A percentile compares a stretch with the other conserved stretches of the same genome.
Evolutionary conservation across 2,888 invertebrate genomes (phyloP).

Genomic region (Ischnus inquisitorius): DNA sequence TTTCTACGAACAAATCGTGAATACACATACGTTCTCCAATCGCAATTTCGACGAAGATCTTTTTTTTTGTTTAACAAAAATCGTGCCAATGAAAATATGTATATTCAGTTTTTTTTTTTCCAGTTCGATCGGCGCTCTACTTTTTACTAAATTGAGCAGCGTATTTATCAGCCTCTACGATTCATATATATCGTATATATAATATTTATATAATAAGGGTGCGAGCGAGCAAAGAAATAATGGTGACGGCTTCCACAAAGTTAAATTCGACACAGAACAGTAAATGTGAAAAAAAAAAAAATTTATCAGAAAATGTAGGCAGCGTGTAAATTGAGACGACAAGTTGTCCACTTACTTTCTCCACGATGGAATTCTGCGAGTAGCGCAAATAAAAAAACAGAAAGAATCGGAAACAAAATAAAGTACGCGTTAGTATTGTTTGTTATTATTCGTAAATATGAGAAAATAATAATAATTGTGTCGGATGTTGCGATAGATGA

Average conservation of each 20-base stretch:
- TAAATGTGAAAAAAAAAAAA: constrained; percentile 41
- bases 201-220: constrained; percentile 46
- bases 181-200: constrained; percentile 37
- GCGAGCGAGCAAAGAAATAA: constrained; percentile 69
- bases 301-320: constrained; percentile 65
- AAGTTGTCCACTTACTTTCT: constrained; percentile 93
- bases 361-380: constrained; percentile 96
- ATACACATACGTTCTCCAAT: constrained; percentile 26
- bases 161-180: constrained; percentile 69
- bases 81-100: constrained; percentile 35
- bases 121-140: constrained; percentile 6
- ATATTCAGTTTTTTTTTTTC: constrained; percentile 62
- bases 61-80: background rate
- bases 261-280: constrained; percentile 44
- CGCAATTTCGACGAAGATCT: background rate
- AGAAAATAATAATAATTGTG: constrained; percentile 66
- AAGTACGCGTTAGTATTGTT: constrained; percentile 84
- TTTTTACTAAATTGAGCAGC: constrained; percentile 63
- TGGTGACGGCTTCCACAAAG: constrained; percentile 57
- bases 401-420: constrained; percentile 85
- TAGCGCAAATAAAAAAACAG: constrained; percentile 86
- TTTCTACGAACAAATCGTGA: constrained; percentile 56
- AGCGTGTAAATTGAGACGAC: constrained; percentile 69
- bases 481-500: constrained; percentile 77
- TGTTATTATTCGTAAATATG: constrained; percentile 44